A percentile compares a stretch with the other conserved stretches of the same genome.
Conservation (phyloP, 1,140 invertebrate genomes). For the Hylyphantes graminicola region DNA sequence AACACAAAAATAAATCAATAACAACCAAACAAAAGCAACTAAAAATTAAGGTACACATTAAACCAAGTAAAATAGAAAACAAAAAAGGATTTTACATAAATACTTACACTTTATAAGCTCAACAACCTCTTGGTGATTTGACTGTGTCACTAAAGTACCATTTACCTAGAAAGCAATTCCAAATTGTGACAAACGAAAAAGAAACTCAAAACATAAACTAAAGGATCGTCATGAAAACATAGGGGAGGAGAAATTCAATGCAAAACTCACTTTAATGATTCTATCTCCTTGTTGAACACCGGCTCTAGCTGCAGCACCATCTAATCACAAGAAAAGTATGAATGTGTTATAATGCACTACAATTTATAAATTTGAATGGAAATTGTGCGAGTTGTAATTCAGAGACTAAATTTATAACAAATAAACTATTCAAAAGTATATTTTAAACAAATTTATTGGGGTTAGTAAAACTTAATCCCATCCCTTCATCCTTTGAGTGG, state of each 20-base stretch:
- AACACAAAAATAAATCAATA: too few species aligned
- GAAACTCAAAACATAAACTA: not conserved
- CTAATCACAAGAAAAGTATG: constrained; percentile 69
- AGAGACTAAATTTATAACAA: too few species aligned
- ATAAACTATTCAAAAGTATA: too few species aligned
- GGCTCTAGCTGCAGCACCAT: constrained; percentile 92
- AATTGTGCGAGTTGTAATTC: too few species aligned
- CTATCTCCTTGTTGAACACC: constrained; percentile 92
- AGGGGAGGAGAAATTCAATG: constrained; percentile 20
- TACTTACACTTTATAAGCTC: constrained; percentile 90
- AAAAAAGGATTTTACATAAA: constrained; percentile 39
- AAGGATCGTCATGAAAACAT: not conserved
- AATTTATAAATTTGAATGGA: too few species aligned
- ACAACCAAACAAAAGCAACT: too few species aligned
- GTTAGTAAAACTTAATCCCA: too few species aligned
- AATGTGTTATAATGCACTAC: too few species aligned
- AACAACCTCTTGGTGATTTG: constrained; percentile 93
- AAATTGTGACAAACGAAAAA: not conserved
- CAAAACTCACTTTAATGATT: constrained; percentile 84
- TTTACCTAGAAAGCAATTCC: constrained; percentile 79
- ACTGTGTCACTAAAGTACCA: constrained; percentile 87
- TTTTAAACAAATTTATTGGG: too few species aligned
- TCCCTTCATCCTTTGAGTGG: too few species aligned
- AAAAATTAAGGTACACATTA: not conserved
- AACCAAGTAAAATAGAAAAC: not conserved